phyloP scores from a whole-genome alignment of 1,140 invertebrate species.

The Calephelis virginiensis region DNA sequence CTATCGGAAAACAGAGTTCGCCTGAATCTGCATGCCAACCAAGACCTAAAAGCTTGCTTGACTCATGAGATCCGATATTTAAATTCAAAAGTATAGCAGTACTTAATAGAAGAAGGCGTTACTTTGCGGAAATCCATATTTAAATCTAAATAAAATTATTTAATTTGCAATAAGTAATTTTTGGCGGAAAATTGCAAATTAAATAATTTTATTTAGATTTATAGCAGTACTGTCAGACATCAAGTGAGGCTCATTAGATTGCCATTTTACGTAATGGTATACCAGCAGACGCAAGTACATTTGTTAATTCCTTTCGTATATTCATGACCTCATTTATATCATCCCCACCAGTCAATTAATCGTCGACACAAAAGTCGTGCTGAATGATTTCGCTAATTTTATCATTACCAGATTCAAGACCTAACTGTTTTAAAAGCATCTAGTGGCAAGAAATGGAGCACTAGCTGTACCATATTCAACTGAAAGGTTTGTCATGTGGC shows the following conservation, averaged over 20 bases:
- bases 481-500: too few species aligned
- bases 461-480: constrained; percentile 30
- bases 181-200: too few species aligned
- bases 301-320: too few species aligned
- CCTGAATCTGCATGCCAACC: constrained; percentile 31
- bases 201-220: too few species aligned
- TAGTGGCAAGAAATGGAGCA: constrained; percentile 25
- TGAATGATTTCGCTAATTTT: constrained; percentile 18
- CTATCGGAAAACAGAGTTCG: constrained; percentile 22
- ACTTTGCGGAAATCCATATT: too few species aligned
- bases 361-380: constrained; percentile 29
- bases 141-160: too few species aligned
- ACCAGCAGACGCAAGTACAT: too few species aligned
- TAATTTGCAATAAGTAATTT: too few species aligned
- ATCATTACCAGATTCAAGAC: constrained; percentile 13
- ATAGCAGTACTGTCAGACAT: constrained; percentile 8
- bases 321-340: not conserved
- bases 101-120: too few species aligned
- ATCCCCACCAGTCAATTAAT: not conserved
- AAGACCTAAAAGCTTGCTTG: constrained; percentile 31
- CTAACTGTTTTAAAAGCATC: constrained; percentile 28
- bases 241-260: too few species aligned
- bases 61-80: constrained; percentile 29
- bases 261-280: too few species aligned
- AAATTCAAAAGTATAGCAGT: constrained; percentile 27